A percentile compares a stretch with the other conserved stretches of the same genome.
Conservation (phyloP, 2,888 invertebrate genomes). For the Euspilapteryx auroguttella region DNA sequence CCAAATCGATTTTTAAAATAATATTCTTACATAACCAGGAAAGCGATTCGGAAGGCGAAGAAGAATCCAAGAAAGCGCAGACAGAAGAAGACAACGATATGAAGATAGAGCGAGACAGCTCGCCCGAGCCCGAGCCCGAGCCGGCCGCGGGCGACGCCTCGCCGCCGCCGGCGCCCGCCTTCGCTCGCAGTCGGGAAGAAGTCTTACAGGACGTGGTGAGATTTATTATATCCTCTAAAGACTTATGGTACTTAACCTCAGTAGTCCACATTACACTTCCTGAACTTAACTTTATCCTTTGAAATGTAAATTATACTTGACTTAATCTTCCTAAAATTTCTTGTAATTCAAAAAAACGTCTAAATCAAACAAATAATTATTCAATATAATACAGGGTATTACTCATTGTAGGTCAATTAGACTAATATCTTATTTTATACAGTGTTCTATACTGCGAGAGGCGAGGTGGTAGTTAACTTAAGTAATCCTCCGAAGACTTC, state of each 20-base stretch:
- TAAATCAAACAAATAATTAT: no score
- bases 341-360: no score
- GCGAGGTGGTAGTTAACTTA: no score
- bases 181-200: constrained; percentile 60
- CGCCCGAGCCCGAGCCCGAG: not conserved
- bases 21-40: constrained; percentile 21
- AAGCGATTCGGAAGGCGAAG: constrained; percentile 49
- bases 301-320: no score
- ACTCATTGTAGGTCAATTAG: no score
- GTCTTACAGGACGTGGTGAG: constrained; percentile 69
- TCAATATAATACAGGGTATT: no score
- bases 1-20: not conserved
- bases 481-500: no score
- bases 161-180: constrained; percentile 16
- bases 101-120: not conserved
- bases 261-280: no score
- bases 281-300: no score
- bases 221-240: not conserved
- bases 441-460: no score
- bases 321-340: no score
- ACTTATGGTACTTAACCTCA: not conserved
- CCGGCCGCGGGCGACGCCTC: not conserved
- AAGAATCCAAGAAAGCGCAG: constrained; percentile 20
- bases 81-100: constrained; percentile 14
- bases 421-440: no score